These are phyloP conservation scores for Actinia tenebrosa DNA, from an alignment of 64 coral and sea anemone genomes.

Conservation along the genomic window DNA sequence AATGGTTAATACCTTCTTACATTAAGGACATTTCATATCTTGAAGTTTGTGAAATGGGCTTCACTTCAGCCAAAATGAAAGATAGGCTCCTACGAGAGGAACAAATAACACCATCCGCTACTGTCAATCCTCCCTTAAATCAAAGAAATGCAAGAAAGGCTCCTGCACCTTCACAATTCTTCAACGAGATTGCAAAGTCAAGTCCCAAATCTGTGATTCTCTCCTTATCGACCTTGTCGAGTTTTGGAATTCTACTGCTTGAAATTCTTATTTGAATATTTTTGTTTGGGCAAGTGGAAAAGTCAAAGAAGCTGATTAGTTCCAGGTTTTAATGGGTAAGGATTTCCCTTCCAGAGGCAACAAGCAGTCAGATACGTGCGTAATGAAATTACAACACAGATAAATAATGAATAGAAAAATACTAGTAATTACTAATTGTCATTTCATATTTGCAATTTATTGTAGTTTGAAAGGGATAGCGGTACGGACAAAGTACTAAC, in stretches of 20 bases:
- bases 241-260: too few species aligned
- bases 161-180: background rate
- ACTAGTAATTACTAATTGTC: too few species aligned
- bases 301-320: background rate
- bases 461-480: background rate
- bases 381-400: background rate
- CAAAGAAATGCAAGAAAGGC: background rate
- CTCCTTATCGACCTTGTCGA: background rate
- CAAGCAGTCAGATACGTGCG: background rate
- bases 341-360: background rate
- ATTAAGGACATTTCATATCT: constrained; percentile 20
- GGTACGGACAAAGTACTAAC: background rate
- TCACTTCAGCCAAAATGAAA: constrained; percentile 32
- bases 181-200: background rate
- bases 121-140: background rate
- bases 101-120: background rate
- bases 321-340: background rate
- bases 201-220: background rate
- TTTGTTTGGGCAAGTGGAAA: background rate
- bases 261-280: too few species aligned
- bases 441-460: too few species aligned
- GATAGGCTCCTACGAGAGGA: background rate
- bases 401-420: too few species aligned
- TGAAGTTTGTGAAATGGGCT: constrained; percentile 40
- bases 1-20: constrained; percentile 22